phyloP scores from a whole-genome alignment of 2,113 vertebrate species.

The cattle (Bos taurus) region DNA sequence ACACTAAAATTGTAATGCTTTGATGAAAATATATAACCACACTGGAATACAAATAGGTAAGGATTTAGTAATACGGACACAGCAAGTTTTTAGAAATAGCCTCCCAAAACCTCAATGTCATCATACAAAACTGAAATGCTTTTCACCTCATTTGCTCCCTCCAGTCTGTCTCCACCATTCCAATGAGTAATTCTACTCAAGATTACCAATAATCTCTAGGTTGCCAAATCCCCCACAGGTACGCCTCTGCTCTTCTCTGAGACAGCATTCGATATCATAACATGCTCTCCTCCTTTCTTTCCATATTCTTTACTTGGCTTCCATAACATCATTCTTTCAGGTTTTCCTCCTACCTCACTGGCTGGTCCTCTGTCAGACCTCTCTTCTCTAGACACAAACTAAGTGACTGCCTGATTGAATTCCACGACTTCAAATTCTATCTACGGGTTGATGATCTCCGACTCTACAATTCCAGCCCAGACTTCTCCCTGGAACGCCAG shows the following conservation, averaged over 20 bases:
- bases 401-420: background rate
- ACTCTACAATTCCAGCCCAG: background rate
- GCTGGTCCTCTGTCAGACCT: background rate
- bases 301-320: background rate
- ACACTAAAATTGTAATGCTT: background rate
- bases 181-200: background rate
- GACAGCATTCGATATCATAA: background rate
- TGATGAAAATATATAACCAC: constrained; percentile 10
- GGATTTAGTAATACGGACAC: background rate
- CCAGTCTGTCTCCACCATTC: background rate
- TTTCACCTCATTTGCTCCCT: background rate
- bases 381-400: background rate
- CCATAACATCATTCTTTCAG: background rate
- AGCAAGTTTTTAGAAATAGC: background rate
- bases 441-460: background rate
- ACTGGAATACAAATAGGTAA: background rate
- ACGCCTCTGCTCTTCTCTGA: background rate
- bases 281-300: background rate
- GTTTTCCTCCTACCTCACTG: background rate
- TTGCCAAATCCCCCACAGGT: background rate
- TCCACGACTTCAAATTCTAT: background rate
- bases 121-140: background rate
- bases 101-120: background rate
- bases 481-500: background rate
- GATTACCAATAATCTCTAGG: background rate